Evolutionary conservation across 1,140 invertebrate species (phyloP).

Genomic region (Macrostomum lignano): DNA sequence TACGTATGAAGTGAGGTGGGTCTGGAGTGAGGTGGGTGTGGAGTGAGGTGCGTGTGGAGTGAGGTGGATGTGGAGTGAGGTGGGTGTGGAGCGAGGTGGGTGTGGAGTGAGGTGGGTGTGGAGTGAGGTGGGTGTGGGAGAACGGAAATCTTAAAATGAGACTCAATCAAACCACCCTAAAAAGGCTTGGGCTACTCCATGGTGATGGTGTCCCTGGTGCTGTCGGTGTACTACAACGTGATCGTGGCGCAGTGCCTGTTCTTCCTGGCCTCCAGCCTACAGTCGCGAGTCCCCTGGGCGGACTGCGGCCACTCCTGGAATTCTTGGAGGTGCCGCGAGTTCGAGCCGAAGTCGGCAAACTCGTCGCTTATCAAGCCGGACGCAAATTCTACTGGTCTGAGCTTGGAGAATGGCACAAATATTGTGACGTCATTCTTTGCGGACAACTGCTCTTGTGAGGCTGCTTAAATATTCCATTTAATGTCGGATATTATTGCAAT

Average conservation of each 20-base stretch:
- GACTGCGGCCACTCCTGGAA: slow-evolving; percentile 30
- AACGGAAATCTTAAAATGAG: too few species aligned
- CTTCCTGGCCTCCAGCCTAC: slow-evolving; percentile 23
- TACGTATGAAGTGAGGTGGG: too few species aligned
- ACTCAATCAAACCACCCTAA: too few species aligned
- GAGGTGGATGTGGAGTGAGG: too few species aligned
- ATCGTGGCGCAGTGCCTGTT: slow-evolving; percentile 25
- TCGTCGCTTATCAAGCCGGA: too few species aligned
- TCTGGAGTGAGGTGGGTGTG: too few species aligned
- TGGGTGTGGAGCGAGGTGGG: too few species aligned
- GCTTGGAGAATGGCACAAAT: slow-evolving; percentile 1
- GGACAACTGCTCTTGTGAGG: slow-evolving; percentile 7
- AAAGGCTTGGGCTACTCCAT: slow-evolving; percentile 4
- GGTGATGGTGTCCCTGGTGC: slow-evolving; percentile 3
- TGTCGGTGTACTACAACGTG: slow-evolving; percentile 27
- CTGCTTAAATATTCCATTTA: slow-evolving; percentile 1
- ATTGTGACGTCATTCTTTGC: neutral
- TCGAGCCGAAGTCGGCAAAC: too few species aligned
- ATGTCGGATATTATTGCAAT: neutral
- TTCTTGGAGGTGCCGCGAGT: slow-evolving; percentile 15
- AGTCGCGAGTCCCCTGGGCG: slow-evolving; percentile 25
- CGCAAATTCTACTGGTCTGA: neutral
- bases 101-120: too few species aligned
- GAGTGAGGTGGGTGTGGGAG: too few species aligned
- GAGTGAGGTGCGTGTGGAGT: too few species aligned